These are phyloP conservation scores for Stegana nigrithorax DNA, from an alignment of 2,888 invertebrate genomes.

Conservation along the genomic window DNA sequence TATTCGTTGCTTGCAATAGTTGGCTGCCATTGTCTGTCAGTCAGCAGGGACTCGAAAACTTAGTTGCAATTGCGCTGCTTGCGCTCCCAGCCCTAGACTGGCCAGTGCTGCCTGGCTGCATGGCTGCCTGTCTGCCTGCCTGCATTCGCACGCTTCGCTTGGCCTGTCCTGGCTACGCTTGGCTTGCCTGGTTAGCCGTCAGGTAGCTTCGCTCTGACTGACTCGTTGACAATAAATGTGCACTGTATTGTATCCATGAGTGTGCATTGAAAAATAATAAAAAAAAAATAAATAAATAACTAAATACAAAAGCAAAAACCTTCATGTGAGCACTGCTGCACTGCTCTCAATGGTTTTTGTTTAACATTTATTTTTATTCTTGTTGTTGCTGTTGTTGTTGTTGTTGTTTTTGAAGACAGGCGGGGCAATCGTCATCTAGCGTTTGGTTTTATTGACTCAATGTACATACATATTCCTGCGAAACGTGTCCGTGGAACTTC, in stretches of 20 bases:
- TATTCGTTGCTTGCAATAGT: too few species aligned
- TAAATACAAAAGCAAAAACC: too few species aligned
- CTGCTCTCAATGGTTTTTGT: background rate
- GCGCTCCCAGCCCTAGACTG: too few species aligned
- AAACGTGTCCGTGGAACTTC: too few species aligned
- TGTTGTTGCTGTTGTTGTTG: background rate
- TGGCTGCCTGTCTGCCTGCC: too few species aligned
- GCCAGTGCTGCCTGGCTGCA: background rate
- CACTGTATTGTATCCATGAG: too few species aligned
- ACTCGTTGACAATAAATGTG: background rate
- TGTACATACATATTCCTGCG: background rate
- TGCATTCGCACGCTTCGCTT: too few species aligned
- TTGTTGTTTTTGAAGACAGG: background rate
- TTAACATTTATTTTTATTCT: background rate
- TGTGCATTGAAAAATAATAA: background rate
- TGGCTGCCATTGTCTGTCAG: background rate
- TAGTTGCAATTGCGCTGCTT: too few species aligned
- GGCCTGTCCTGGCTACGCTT: too few species aligned
- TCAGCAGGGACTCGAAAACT: background rate
- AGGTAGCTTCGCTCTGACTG: background rate
- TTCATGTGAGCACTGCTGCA: too few species aligned
- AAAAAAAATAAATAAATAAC: background rate
- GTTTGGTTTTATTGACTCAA: slow-evolving; percentile 7
- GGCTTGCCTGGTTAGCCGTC: too few species aligned
- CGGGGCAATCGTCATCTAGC: background rate